Conservation (phyloP, 1,140 invertebrate genomes). For the Papilio machaon region DNA sequence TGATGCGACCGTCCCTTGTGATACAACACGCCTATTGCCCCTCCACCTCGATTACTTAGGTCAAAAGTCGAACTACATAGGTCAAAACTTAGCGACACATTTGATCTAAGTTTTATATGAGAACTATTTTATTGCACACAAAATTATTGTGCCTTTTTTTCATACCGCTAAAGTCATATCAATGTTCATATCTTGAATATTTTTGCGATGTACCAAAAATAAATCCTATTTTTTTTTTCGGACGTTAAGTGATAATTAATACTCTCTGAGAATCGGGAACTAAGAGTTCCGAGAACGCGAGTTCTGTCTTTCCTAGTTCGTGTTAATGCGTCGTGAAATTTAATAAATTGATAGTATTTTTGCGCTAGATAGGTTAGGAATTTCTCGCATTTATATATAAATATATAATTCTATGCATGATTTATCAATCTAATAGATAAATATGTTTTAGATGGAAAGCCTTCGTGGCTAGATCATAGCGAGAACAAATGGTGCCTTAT, state of each 20-base stretch:
- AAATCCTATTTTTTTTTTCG: constrained; percentile 40
- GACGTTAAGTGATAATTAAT: constrained; percentile 54
- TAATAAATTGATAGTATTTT: constrained; percentile 66
- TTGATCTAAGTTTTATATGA: constrained; percentile 6
- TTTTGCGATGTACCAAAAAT: constrained; percentile 61
- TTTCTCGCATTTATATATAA: constrained; percentile 51
- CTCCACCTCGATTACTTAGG: constrained; percentile 1
- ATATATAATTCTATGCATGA: constrained; percentile 67
- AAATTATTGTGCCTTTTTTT: constrained; percentile 49
- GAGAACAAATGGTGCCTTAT: constrained; percentile 71
- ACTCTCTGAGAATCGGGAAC: constrained; percentile 44
- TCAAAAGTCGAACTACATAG: background rate
- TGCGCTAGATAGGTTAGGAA: constrained; percentile 61
- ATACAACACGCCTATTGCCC: constrained; percentile 44
- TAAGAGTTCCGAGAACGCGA: background rate
- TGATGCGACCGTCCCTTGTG: constrained; percentile 55
- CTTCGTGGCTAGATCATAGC: constrained; percentile 43
- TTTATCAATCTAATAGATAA: constrained; percentile 74
- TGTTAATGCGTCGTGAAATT: constrained; percentile 38
- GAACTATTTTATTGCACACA: constrained; percentile 30
- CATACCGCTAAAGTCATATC: constrained; percentile 41
- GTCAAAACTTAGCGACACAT: background rate
- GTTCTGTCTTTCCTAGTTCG: constrained; percentile 31
- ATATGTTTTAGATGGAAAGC: constrained; percentile 72
- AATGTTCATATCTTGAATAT: constrained; percentile 61